phyloP scores from a whole-genome alignment of 2,113 vertebrate species.

The Hippocampus abdominalis region DNA sequence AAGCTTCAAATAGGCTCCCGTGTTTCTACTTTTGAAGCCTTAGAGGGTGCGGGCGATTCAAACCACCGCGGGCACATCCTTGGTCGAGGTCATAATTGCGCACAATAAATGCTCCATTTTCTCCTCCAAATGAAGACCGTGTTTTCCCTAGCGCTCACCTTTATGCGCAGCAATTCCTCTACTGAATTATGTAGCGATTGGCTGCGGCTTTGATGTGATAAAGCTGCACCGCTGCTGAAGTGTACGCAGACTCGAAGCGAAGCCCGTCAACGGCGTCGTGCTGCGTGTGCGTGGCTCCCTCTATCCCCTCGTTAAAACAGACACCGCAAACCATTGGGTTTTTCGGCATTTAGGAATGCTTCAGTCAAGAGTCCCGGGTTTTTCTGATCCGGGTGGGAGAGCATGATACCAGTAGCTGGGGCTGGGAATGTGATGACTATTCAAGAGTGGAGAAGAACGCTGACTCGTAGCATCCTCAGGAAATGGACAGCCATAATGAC shows the following conservation, averaged over 20 bases:
- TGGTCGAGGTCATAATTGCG: constrained; percentile 61
- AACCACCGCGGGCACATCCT: neutral
- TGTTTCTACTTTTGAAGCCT: neutral
- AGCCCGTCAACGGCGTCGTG: constrained; percentile 44
- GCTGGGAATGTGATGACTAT: constrained; percentile 69
- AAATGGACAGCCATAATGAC: constrained; percentile 51
- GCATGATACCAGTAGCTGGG: constrained; percentile 70
- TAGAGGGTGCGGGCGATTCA: neutral
- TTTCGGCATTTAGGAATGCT: constrained; percentile 68
- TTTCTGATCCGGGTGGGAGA: constrained; percentile 51
- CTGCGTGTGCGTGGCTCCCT: constrained; percentile 7
- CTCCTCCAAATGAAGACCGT: constrained; percentile 66
- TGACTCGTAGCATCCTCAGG: constrained; percentile 70
- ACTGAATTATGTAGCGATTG: constrained; percentile 79
- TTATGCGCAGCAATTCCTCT: constrained; percentile 73
- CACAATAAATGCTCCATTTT: constrained; percentile 71
- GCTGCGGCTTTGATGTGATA: constrained; percentile 72
- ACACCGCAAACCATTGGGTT: constrained; percentile 63
- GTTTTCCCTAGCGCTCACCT: constrained; percentile 2
- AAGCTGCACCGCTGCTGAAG: constrained; percentile 66
- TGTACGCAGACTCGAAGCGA: constrained; percentile 65
- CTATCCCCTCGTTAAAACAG: constrained; percentile 36
- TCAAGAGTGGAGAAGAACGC: constrained; percentile 67
- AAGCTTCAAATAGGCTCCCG: neutral
- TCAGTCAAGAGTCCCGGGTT: constrained; percentile 66